Base-by-base conservation (phyloP, 1,140 invertebrate genomes). In the Drosophila malerkotliana region DNA sequence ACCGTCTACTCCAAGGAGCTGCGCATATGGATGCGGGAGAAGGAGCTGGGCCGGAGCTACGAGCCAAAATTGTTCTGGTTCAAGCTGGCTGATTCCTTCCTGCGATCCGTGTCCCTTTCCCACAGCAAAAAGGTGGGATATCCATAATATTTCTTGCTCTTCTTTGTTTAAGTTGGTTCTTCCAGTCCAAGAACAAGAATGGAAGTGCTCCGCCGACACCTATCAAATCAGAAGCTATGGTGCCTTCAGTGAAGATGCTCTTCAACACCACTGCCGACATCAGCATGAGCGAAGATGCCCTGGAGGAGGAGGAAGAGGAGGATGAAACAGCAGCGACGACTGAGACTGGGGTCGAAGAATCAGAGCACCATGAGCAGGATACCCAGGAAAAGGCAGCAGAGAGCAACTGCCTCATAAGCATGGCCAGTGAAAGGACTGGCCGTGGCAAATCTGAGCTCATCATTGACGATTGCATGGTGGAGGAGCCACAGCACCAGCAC, bases 1-100 rank as follows among this genome's bases (percentile, higher is more conserved):
- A 92, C 89, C 2, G 91, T 92, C 3, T 92, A 92, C 53, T 83
- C 79, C 26, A 91, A 92, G 62, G 91, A 92, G 74, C 60, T 92
- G 30, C 78, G 88, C 12, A 91, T 81, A n/a, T 41, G 89, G 37
- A 79, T 79, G 74, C 71, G 77, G 6, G 74, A 90, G 26, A 87
- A 79, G 60, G 78, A 90, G 45, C 34, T 58, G 53, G 87, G 87
- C 5, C 30, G 53, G 12, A 14, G 44, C 58, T 90, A 90, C 12
- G 76, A 77, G 14, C 88, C 87, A 1, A 90, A 90, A 7, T 30
- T 90, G 3, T 80, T 83, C 18, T 90, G 87, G 87, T 90, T 90
- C 14, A 83, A 80, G 34, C 52, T 64, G 28, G 87, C 87, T 7
- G 82, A 90, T 69, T 63, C 76, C 6, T 90, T 90, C 32, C 61